A percentile compares a stretch with the other conserved stretches of the same genome.
These are phyloP conservation scores for Drosophila grimshawi DNA, from an alignment of 1,140 invertebrate species.

Conservation along the genomic window DNA sequence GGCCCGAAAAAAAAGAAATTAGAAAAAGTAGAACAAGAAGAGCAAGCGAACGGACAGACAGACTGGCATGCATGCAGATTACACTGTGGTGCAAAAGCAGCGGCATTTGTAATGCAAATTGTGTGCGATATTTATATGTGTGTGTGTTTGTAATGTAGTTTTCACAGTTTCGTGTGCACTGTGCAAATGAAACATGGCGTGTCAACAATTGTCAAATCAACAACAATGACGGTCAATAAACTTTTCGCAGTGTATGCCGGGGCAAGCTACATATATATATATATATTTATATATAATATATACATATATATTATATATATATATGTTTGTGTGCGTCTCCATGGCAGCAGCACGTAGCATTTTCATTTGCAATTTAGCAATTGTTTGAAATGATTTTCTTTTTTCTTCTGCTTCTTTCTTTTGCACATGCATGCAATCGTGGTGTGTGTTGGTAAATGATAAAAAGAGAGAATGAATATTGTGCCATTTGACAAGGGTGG, in stretches of 20 bases:
- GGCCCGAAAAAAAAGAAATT: constrained; percentile 12
- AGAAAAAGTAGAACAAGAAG: constrained; percentile 50
- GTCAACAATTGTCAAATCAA: constrained; percentile 74
- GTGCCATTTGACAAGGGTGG: constrained; percentile 47
- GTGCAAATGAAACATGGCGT: constrained; percentile 60
- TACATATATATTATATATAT: not conserved
- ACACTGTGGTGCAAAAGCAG: constrained; percentile 36
- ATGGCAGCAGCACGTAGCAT: constrained; percentile 48
- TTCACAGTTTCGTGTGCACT: constrained; percentile 26
- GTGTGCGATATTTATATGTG: constrained; percentile 20
- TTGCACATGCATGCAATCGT: not conserved
- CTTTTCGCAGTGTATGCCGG: constrained; percentile 54
- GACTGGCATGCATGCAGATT: constrained; percentile 16
- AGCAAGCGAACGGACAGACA: constrained; percentile 8
- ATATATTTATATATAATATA: no score
- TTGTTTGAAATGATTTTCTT: constrained; percentile 64
- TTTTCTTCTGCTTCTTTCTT: constrained; percentile 14
- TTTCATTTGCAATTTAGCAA: constrained; percentile 72
- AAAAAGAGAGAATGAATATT: constrained; percentile 27
- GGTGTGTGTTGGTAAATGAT: constrained; percentile 21
- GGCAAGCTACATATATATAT: not conserved
- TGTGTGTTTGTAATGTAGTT: constrained; percentile 13
- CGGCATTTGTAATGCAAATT: constrained; percentile 22
- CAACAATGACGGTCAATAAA: constrained; percentile 80
- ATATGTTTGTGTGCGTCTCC: constrained; percentile 33